phyloP scores from a whole-genome alignment of 2,888 invertebrate species.

The Mesorhabditis belari region DNA sequence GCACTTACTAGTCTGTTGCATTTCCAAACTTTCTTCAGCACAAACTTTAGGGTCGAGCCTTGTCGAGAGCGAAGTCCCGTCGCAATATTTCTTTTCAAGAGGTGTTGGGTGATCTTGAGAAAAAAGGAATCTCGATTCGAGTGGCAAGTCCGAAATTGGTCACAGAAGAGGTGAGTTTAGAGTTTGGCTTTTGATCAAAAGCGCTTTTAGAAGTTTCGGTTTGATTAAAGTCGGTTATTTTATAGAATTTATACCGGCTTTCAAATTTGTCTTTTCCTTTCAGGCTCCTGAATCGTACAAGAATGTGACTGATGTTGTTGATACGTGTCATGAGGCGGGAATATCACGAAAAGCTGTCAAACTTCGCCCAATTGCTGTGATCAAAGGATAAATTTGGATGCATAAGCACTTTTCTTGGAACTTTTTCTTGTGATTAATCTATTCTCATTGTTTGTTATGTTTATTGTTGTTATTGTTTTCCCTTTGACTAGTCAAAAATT shows the following conservation, averaged over 20 bases:
- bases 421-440: too few species aligned
- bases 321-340: conserved; percentile 93
- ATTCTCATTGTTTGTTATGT: too few species aligned
- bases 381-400: conserved; percentile 83
- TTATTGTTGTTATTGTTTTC: too few species aligned
- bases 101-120: conserved; percentile 75
- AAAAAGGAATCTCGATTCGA: conserved; percentile 68
- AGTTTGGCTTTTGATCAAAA: neutral
- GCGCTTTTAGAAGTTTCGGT: neutral
- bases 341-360: conserved; percentile 94
- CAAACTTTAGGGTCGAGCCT: conserved; percentile 73
- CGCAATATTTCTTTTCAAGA: conserved; percentile 86
- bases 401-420: too few species aligned
- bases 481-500: too few species aligned
- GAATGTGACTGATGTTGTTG: conserved; percentile 96
- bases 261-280: neutral
- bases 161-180: conserved; percentile 76
- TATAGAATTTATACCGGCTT: neutral
- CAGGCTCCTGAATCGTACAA: conserved; percentile 94
- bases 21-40: neutral
- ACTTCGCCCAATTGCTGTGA: conserved; percentile 91
- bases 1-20: neutral
- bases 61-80: conserved; percentile 92
- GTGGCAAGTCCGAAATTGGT: conserved; percentile 97
- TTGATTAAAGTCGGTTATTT: neutral